Percentiles rank a stretch among this genome's conserved stretches.
Evolutionary conservation across 2,797 vertebrate species (phyloP).

Genomic region (Diplodus sargus): DNA sequence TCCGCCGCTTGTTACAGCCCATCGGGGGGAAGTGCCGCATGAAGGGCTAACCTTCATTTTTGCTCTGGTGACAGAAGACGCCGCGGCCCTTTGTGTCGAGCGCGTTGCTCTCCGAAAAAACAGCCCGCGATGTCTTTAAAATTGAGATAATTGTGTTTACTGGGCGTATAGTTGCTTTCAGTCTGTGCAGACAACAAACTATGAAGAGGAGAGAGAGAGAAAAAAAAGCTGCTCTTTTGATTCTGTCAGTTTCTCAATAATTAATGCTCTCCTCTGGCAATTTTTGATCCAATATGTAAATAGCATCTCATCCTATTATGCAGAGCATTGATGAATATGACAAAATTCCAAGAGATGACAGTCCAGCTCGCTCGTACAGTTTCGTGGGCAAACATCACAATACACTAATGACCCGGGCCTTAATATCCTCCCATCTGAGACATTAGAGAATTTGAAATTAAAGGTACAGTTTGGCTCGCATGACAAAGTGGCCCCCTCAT

Average conservation of each 20-base stretch:
- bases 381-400: slow-evolving; percentile 73
- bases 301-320: slow-evolving; percentile 81
- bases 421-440: slow-evolving; percentile 77
- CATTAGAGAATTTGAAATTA: slow-evolving; percentile 86
- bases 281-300: slow-evolving; percentile 84
- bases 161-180: slow-evolving; percentile 69
- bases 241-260: slow-evolving; percentile 84
- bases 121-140: slow-evolving; percentile 72
- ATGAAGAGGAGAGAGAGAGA: slow-evolving; percentile 2
- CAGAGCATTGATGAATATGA: slow-evolving; percentile 78
- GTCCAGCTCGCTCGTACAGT: slow-evolving; percentile 67
- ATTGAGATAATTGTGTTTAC: slow-evolving; percentile 88
- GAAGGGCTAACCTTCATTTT: slow-evolving; percentile 60
- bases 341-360: slow-evolving; percentile 77
- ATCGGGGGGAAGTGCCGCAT: slow-evolving; percentile 38
- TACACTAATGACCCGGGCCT: slow-evolving; percentile 79
- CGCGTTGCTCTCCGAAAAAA: slow-evolving; percentile 31
- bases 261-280: slow-evolving; percentile 84
- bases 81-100: slow-evolving; percentile 65
- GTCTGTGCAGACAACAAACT: slow-evolving; percentile 81
- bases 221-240: slow-evolving; percentile 75
- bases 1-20: slow-evolving; percentile 52
- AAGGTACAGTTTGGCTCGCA: slow-evolving; percentile 83
- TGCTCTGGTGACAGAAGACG: slow-evolving; percentile 53
- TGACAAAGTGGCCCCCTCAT: slow-evolving; percentile 71